Percentiles rank a stretch among this genome's conserved stretches.
Evolutionary conservation across 2,113 vertebrate genomes (phyloP).

Genomic region (Gila orcuttii): DNA sequence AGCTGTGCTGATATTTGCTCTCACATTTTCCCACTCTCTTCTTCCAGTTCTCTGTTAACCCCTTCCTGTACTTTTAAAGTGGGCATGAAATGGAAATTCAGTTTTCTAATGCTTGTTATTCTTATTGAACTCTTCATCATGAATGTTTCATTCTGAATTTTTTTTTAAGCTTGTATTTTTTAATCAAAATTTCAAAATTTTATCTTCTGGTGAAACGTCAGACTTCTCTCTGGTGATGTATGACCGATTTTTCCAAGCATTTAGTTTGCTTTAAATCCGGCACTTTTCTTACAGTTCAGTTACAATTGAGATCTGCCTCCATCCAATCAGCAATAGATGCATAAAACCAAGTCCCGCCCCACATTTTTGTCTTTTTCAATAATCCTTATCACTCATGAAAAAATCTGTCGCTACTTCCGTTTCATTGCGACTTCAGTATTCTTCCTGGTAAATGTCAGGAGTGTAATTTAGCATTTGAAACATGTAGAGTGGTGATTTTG

Average conservation of each 20-base stretch:
- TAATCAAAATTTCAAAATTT: background rate
- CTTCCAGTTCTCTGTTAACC: conserved; percentile 20
- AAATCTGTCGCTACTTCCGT: background rate
- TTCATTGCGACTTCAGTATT: background rate
- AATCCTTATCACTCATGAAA: background rate
- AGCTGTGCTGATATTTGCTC: conserved; percentile 39
- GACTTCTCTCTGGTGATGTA: background rate
- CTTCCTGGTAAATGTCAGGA: background rate
- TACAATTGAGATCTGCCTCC: background rate
- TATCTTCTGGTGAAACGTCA: background rate
- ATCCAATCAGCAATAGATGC: background rate
- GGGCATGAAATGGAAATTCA: background rate
- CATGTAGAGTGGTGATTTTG: background rate
- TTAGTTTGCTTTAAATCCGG: background rate
- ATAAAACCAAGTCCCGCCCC: background rate
- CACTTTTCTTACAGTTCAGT: background rate
- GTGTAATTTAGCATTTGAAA: background rate
- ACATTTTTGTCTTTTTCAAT: background rate
- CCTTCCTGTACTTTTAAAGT: background rate
- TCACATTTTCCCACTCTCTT: conserved; percentile 23
- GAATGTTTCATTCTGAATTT: background rate
- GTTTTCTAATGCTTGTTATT: background rate
- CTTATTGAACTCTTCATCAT: background rate
- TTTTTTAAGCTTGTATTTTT: background rate
- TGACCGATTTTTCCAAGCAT: background rate